These are phyloP conservation scores for Achatina immaculata DNA, from an alignment of 1,140 invertebrate species.

Conservation along the genomic window DNA sequence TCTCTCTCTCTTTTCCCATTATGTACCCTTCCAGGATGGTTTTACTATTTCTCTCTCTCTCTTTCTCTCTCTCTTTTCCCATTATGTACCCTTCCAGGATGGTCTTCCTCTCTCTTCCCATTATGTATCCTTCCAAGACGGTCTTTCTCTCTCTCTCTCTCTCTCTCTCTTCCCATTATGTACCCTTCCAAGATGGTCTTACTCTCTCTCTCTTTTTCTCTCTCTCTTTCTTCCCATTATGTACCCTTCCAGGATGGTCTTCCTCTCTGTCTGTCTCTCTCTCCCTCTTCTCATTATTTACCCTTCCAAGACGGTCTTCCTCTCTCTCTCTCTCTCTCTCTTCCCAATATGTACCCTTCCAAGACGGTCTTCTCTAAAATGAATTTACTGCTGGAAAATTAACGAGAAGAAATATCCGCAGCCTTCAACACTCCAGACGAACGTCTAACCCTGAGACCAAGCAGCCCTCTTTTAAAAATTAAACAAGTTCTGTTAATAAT, in stretches of 20 bases:
- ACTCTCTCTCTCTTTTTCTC: constrained; percentile 22
- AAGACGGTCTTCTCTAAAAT: no score
- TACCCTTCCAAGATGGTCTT: no score
- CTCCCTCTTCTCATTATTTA: not conserved
- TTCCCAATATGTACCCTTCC: no score
- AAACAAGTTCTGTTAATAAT: not conserved
- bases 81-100: not conserved
- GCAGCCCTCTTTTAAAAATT: not conserved
- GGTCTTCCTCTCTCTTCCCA: constrained; percentile 14
- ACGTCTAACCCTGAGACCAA: no score
- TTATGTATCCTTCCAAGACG: no score
- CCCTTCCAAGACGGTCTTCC: no score
- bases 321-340: not conserved
- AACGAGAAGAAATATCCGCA: no score
- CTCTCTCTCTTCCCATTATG: not conserved
- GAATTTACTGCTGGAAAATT: no score
- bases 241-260: no score
- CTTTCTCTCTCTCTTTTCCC: constrained; percentile 1
- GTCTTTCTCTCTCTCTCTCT: constrained; percentile 9
- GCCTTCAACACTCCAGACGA: no score
- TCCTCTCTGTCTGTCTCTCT: not conserved
- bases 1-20: not conserved
- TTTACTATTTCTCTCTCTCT: constrained; percentile 17
- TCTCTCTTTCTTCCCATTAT: constrained; percentile 22
- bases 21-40: no score